Conservation (phyloP, 2,113 vertebrate species). For the Xerus inauris region DNA sequence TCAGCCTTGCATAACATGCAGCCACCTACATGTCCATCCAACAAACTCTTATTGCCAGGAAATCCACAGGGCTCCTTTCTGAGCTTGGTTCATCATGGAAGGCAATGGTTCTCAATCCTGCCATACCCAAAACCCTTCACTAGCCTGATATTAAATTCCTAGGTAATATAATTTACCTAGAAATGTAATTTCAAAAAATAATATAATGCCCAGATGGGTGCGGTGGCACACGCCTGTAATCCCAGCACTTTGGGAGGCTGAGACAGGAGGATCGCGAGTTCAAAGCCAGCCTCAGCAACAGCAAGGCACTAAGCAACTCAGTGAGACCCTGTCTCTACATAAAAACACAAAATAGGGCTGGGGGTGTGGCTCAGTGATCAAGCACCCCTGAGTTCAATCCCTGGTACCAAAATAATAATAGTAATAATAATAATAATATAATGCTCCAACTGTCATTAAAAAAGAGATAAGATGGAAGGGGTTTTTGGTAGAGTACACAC, state of each 20-base stretch:
- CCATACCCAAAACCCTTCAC: neutral
- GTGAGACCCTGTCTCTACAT: no score
- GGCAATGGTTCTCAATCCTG: neutral
- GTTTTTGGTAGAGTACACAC: neutral
- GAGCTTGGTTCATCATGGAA: no score
- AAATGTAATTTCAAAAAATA: neutral
- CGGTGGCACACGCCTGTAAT: no score
- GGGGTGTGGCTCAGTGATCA: no score
- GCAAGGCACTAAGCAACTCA: no score
- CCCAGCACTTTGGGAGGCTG: no score
- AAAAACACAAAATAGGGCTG: no score
- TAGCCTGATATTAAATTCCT: neutral
- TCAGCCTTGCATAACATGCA: neutral
- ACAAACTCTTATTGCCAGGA: neutral
- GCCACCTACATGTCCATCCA: neutral
- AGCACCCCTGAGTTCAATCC: no score
- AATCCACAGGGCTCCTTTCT: neutral
- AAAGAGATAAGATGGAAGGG: neutral
- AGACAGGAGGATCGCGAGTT: no score
- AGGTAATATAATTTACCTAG: neutral
- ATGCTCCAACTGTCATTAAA: neutral
- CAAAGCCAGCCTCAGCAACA: no score
- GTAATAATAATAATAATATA: no score
- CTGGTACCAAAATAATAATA: no score
- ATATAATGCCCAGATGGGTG: neutral